Base-by-base conservation (phyloP, 2,113 vertebrate species). In the Speoplatyrhinus poulsoni region DNA sequence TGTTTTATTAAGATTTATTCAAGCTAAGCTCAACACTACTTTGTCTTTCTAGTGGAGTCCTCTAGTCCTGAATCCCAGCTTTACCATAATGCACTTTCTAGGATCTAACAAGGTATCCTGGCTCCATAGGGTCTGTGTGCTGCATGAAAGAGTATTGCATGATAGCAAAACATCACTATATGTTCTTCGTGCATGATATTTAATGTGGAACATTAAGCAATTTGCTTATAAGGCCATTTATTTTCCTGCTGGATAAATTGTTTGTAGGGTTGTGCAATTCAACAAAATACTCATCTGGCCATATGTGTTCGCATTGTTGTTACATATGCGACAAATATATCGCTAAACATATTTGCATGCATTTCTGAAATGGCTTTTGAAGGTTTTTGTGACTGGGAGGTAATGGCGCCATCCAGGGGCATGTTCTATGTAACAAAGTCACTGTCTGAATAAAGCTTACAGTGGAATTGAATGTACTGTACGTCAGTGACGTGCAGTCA, bases 11-110 rank as follows among this genome's bases (percentile, higher is more conserved):
- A 59, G 65, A 6, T 66, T 33, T 17, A 72, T 63, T 82, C 52
- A 91, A 62, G 90, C 82, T 90, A 66, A 83, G 71, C 67, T 73
- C 67, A 67, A 72, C 67, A 73, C 82, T 66, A 74, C 86, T 91
- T 88, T 93, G 93, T 89, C 88, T 90, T 94, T 96, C 85, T 95
- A 99, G 95, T 99, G 96, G 95, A 98, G 96, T 75, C 96, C 97
- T 88, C 93, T 99, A 95, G 95, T 99, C 90, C 95, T 98, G 95
- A 99, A 98, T 85, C 96, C 98, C 94, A 98, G 96, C 95, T 98
- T 96, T 90, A 98, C 96, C 89, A 98, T 99, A 90, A 95, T 98
- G 94, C 97, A 98, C 93, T 96, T 98, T 95, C 94, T 98, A 94
- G 96, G 97, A 93, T 94, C 96, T 86, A 95, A 95, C 81, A 98